These are phyloP conservation scores for Eupsilia transversa DNA, from an alignment of 2,888 invertebrate genomes.

Conservation along the genomic window DNA sequence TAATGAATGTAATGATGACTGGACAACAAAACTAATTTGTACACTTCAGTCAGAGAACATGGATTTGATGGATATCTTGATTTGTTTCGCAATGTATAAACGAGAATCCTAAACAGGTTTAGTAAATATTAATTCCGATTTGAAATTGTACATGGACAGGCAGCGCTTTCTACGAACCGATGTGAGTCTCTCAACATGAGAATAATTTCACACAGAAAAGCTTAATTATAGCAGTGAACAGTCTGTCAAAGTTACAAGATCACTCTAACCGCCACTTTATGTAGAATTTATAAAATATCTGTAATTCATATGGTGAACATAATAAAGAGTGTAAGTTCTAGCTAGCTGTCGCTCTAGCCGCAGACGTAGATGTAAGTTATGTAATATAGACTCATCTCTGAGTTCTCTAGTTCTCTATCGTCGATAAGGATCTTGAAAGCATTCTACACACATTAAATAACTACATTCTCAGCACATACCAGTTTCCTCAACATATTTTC, in stretches of 20 bases:
- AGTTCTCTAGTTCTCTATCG: background rate
- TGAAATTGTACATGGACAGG: slow-evolving; percentile 3
- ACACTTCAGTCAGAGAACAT: slow-evolving; percentile 2
- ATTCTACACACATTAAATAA: background rate
- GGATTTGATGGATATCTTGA: slow-evolving; percentile 4
- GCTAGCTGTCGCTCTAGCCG: background rate
- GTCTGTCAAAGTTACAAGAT: slow-evolving; percentile 4
- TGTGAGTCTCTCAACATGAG: background rate
- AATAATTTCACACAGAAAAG: background rate
- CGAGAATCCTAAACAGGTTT: slow-evolving; percentile 46
- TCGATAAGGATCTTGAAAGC: slow-evolving; percentile 1
- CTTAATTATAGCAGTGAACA: background rate
- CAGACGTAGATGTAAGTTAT: background rate
- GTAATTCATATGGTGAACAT: background rate
- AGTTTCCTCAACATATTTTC: slow-evolving; percentile 18
- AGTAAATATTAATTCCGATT: slow-evolving; percentile 34
- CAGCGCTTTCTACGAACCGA: slow-evolving; percentile 33
- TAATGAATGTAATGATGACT: slow-evolving; percentile 4
- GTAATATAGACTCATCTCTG: background rate
- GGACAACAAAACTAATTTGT: slow-evolving; percentile 14
- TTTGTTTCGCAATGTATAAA: slow-evolving; percentile 15
- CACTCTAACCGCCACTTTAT: background rate
- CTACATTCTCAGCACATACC: slow-evolving; percentile 16
- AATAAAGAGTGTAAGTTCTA: background rate
- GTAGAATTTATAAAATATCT: background rate